Base-by-base conservation (phyloP, 2,113 vertebrate species). In the Pao palembangensis region DNA sequence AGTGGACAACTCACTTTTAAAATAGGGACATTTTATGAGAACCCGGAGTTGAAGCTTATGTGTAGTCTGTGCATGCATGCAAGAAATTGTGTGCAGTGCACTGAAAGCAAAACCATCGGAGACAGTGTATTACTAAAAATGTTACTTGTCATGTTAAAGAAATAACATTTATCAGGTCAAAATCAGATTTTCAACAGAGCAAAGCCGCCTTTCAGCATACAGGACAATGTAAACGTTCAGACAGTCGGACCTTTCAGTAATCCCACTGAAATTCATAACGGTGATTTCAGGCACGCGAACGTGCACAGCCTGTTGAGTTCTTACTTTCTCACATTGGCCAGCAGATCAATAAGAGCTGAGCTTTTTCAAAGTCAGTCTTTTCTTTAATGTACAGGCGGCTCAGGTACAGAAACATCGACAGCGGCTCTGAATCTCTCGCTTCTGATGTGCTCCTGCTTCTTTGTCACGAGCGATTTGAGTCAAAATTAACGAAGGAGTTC, bases 201-300 rank as follows among this genome's bases (percentile, higher is more conserved):
- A 25, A 60, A 8, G 67, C 42, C 25, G 48, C 73, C 62, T 81
- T 58, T 82, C 77, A 57, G 15, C 15, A 47, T 46, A n/a, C 44
- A 1, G 15, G 15, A n/a, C 76, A 62, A 67, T 66, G 69, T 67
- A 76, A 77, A 61, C 65, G 47, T 71, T 64, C 46, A 12, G 78
- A 78, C 87, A 81, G 78, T 28, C 74, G 83, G 82, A 86, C 82
- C 80, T 87, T 87, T 83, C 44, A 34, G 61, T 75, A 71, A 80
- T 76, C 64, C 72, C 11, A 49, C 63, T 81, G 76, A 74, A 84
- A 82, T 85, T 79, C 79, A 74, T 15, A 63, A 42, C 38, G 0
- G 5, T 38, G 34, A 38, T 38, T 12, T 38, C 25, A 28, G 34
- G 8, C 6, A 42, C 6, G 62, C 55, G 51, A 51, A 43, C 20